Evolutionary conservation across 2,797 vertebrate genomes (phyloP).

Genomic region (Enteromius fasciolatus): DNA sequence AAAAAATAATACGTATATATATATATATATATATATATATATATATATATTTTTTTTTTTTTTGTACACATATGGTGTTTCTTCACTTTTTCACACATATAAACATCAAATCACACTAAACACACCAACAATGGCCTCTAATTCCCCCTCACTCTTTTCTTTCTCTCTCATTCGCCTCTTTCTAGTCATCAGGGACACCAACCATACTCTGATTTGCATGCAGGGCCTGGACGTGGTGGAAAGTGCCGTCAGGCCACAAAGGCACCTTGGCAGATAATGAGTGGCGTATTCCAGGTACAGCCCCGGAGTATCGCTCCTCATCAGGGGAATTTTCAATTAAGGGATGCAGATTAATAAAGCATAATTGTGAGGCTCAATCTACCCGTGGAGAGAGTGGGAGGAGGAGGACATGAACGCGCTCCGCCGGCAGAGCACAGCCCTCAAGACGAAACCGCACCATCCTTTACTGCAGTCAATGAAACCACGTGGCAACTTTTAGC

Average conservation of each 20-base stretch:
- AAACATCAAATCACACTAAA: conserved; percentile 8
- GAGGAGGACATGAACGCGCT: conserved; percentile 31
- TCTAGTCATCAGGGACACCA: conserved; percentile 54
- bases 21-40: too few species aligned
- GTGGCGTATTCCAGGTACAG: conserved; percentile 78
- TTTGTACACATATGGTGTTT: neutral
- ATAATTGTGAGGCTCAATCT: conserved; percentile 74
- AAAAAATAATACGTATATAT: neutral
- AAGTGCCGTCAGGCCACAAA: conserved; percentile 72
- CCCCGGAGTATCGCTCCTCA: conserved; percentile 63
- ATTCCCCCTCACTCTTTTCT: conserved; percentile 26
- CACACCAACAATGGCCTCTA: neutral
- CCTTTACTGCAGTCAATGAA: conserved; percentile 35
- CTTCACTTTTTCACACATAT: neutral
- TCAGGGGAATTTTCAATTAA: conserved; percentile 84
- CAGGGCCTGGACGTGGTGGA: conserved; percentile 49
- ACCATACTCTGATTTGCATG: conserved; percentile 60
- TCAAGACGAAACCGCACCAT: conserved; percentile 37
- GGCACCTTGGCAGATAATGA: conserved; percentile 87
- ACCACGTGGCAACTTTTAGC: neutral
- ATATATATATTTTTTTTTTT: too few species aligned
- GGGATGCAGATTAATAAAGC: conserved; percentile 86
- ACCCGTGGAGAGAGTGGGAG: conserved; percentile 58
- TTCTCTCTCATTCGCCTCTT: conserved; percentile 52
- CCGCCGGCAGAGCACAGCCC: conserved; percentile 25